Evolutionary conservation across 2,888 invertebrate species (phyloP).

Genomic region (Lycia hirtaria): DNA sequence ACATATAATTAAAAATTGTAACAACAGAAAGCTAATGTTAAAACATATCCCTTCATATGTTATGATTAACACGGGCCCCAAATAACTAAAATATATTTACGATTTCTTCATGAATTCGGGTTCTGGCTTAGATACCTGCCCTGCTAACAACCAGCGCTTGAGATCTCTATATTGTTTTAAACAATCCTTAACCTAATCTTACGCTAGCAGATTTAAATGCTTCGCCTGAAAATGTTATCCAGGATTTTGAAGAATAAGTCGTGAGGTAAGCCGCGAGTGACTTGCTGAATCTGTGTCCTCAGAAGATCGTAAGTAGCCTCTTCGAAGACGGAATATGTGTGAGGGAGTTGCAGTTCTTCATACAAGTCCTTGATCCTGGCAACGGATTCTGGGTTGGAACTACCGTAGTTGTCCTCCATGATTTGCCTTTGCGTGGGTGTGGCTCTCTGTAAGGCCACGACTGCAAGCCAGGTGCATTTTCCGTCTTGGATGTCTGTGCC

Average conservation of each 20-base stretch:
- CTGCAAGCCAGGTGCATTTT: constrained; percentile 98
- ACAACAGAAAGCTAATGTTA: too few relatives aligned
- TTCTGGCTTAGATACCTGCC: constrained; percentile 37
- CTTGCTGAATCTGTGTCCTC: constrained; percentile 93
- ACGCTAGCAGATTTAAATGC: constrained; percentile 73
- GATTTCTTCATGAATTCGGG: constrained; percentile 20
- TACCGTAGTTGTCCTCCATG: constrained; percentile 92
- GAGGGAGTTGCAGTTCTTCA: constrained; percentile 90
- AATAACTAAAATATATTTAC: neutral
- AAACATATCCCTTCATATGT: too few relatives aligned
- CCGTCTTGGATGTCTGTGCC: constrained; percentile 97
- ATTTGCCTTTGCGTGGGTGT: constrained; percentile 88
- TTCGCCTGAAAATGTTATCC: constrained; percentile 91
- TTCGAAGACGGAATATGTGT: constrained; percentile 92
- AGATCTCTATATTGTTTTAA: constrained; percentile 37
- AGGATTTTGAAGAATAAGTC: constrained; percentile 93
- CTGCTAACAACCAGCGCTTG: constrained; percentile 37
- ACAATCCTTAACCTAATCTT: constrained; percentile 27
- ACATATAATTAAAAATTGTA: too few relatives aligned
- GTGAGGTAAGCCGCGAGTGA: constrained; percentile 92
- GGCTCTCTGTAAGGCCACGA: constrained; percentile 93
- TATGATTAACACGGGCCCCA: neutral
- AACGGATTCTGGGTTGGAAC: constrained; percentile 87
- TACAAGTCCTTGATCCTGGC: constrained; percentile 90
- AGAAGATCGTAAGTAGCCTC: constrained; percentile 93